Percentiles rank a stretch among this genome's conserved stretches.
Evolutionary conservation across 2,888 invertebrate genomes (phyloP).

Genomic region (Ptychoptera contaminata): DNA sequence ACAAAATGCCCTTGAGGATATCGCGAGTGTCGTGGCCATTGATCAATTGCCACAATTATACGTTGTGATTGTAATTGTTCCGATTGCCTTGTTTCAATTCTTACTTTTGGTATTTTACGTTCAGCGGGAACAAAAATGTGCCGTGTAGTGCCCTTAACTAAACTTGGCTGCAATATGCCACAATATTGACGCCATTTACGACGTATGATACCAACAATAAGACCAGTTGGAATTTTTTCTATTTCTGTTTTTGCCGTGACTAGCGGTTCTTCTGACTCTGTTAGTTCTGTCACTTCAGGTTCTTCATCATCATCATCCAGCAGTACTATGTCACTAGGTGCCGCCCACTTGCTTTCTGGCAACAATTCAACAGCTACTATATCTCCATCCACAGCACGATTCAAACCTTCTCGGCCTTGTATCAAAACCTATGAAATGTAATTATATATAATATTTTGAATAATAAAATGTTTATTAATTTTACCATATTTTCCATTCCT

Average conservation of each 20-base stretch:
- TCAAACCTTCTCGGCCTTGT: constrained; percentile 73
- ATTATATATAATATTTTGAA: not conserved
- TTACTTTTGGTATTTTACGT: constrained; percentile 79
- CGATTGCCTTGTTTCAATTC: constrained; percentile 89
- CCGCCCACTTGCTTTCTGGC: constrained; percentile 78
- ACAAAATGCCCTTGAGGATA: constrained; percentile 96
- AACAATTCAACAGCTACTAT: constrained; percentile 80
- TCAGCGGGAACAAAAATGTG: constrained; percentile 94
- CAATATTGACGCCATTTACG: constrained; percentile 97
- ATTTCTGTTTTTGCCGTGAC: constrained; percentile 20
- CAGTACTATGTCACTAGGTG: constrained; percentile 71
- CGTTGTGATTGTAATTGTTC: constrained; percentile 65
- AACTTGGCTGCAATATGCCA: constrained; percentile 75
- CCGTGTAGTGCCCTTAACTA: constrained; percentile 48
- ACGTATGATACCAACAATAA: constrained; percentile 85
- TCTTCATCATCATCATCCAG: constrained; percentile 57
- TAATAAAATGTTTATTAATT: constrained; percentile 14
- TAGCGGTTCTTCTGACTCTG: constrained; percentile 33
- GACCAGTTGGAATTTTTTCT: constrained; percentile 49
- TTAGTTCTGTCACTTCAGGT: constrained; percentile 30
- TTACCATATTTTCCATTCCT: constrained; percentile 62
- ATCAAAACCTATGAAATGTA: constrained; percentile 46
- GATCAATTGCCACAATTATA: constrained; percentile 90
- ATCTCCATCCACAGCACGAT: constrained; percentile 91
- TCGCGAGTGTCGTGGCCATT: constrained; percentile 86